These are phyloP conservation scores for Clavelina lepadiformis DNA, from an alignment of 23 tunicate genomes.

Conservation along the genomic window DNA sequence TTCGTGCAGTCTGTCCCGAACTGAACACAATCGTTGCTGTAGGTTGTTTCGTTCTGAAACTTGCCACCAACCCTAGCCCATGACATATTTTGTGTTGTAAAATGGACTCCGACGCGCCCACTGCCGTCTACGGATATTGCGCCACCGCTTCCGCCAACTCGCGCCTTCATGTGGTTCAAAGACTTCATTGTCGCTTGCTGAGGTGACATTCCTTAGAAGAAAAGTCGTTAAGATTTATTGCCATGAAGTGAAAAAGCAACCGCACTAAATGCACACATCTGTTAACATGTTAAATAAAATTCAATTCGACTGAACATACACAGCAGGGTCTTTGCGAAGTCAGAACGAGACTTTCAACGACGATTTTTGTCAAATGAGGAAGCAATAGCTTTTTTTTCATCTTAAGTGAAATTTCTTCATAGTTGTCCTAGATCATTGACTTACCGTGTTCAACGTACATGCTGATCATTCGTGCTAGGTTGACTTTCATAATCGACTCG, in stretches of 20 bases:
- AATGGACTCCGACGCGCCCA: constrained; percentile 39
- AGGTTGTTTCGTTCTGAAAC: not conserved
- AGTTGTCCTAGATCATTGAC: not conserved
- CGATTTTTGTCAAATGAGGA: no score
- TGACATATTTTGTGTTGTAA: constrained; percentile 50
- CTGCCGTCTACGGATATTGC: constrained; percentile 34
- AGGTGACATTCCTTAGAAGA: constrained; percentile 29
- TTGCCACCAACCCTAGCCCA: constrained; percentile 39
- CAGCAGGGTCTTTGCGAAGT: no score
- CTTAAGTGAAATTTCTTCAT: no score
- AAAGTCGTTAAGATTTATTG: not conserved
- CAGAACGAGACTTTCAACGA: no score
- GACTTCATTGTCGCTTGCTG: constrained; percentile 26
- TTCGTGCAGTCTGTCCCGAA: constrained; percentile 28
- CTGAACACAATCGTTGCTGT: constrained; percentile 10
- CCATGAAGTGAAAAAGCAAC: no score
- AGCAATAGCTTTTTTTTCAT: no score
- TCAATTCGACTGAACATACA: not conserved
- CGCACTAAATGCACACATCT: no score
- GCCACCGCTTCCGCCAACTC: constrained; percentile 53
- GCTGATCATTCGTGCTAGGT: constrained; percentile 36
- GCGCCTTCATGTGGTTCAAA: constrained; percentile 26
- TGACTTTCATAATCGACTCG: constrained; percentile 58
- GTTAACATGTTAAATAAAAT: no score
- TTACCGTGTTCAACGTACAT: constrained; percentile 32